phyloP scores from a whole-genome alignment of 2,113 vertebrate species.

The Chaetodon trifascialis region DNA sequence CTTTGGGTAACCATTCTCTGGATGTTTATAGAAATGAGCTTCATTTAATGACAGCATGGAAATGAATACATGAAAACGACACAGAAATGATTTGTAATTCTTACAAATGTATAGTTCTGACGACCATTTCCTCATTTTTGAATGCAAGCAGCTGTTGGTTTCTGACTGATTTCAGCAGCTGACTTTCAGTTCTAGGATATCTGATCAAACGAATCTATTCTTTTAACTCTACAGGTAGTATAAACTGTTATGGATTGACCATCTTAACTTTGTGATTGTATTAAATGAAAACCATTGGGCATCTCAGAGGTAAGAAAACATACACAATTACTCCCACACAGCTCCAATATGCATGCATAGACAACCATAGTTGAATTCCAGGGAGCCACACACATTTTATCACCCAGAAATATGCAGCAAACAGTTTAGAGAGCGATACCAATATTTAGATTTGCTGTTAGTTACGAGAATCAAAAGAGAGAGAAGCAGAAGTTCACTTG shows the following conservation, averaged over 20 bases:
- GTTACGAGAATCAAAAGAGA: background rate
- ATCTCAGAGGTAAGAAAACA: too few species aligned
- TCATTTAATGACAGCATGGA: slow-evolving; percentile 40
- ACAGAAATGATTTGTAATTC: background rate
- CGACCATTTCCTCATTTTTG: background rate
- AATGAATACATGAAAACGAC: background rate
- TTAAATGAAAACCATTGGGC: too few species aligned
- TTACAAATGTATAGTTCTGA: background rate
- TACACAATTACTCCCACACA: too few species aligned
- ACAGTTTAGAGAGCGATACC: background rate
- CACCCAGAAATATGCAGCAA: slow-evolving; percentile 1
- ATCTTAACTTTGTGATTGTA: too few species aligned
- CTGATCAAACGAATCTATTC: background rate
- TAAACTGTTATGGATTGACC: background rate
- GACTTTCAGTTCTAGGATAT: background rate
- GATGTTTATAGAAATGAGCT: slow-evolving; percentile 32
- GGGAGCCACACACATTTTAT: background rate
- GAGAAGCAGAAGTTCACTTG: background rate
- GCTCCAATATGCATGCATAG: slow-evolving; percentile 3
- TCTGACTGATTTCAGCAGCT: slow-evolving; percentile 17
- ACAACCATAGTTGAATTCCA: slow-evolving; percentile 9
- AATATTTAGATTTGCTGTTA: background rate
- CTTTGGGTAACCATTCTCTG: slow-evolving; percentile 21
- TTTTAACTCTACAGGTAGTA: background rate
- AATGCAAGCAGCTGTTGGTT: slow-evolving; percentile 2